These are phyloP conservation scores for Ptychobarbus kaznakovi DNA, from an alignment of 2,797 vertebrate species.

Conservation along the genomic window DNA sequence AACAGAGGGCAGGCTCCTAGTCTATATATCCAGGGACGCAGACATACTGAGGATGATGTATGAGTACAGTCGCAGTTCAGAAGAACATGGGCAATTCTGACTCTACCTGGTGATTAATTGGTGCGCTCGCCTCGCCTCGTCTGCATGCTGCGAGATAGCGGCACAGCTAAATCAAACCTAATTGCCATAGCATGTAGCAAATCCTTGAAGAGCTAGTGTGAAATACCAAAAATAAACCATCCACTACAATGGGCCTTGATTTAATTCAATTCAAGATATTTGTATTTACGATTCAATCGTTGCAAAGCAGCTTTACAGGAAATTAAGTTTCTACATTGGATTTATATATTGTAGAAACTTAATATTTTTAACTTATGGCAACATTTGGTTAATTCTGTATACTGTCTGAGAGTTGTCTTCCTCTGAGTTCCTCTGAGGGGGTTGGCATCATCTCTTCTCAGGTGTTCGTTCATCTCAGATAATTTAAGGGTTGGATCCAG, in stretches of 20 bases:
- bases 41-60: conserved; percentile 36
- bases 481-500: no score
- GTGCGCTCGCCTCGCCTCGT: background rate
- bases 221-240: background rate
- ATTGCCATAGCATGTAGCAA: conserved; percentile 18
- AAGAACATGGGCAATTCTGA: conserved; percentile 12
- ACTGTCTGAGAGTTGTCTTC: no score
- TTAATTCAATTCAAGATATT: background rate
- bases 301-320: no score
- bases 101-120: conserved; percentile 38
- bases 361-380: no score
- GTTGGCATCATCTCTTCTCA: no score
- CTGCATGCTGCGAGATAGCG: conserved; percentile 10
- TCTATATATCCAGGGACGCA: conserved; percentile 43
- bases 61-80: background rate
- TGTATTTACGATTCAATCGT: no score
- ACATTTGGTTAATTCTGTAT: no score
- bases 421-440: no score
- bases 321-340: no score
- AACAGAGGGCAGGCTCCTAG: conserved; percentile 28
- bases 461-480: no score
- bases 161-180: conserved; percentile 35
- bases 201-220: background rate
- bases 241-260: background rate
- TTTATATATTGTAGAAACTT: no score